A percentile compares a stretch with the other conserved stretches of the same genome.
Evolutionary conservation across 2,888 invertebrate species (phyloP).

Genomic region (Camptogramma bilineatum): DNA sequence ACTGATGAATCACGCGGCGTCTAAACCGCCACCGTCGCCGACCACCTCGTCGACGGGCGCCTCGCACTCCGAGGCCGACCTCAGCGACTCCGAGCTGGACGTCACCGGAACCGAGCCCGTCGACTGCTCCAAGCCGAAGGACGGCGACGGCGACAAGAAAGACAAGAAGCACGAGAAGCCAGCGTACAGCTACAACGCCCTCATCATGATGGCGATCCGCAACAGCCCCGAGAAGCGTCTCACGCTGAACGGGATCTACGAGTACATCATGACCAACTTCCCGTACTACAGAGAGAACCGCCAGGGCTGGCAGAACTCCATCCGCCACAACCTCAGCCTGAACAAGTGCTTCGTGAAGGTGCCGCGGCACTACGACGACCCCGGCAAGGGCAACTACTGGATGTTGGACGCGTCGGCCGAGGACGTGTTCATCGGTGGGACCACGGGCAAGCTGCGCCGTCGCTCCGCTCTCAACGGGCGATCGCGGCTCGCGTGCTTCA

Average conservation of each 20-base stretch:
- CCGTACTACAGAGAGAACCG: conserved; percentile 99
- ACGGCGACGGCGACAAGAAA: conserved; percentile 67
- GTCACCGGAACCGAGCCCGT: conserved; percentile 91
- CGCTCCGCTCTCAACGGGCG: conserved; percentile 95
- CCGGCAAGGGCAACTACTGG: conserved; percentile 99
- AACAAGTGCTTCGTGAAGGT: conserved; percentile 99
- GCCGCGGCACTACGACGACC: conserved; percentile 99
- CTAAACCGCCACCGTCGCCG: conserved; percentile 75
- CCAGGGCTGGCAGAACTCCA: conserved; percentile 99
- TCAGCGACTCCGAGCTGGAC: conserved; percentile 90
- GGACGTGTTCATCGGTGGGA: conserved; percentile 99
- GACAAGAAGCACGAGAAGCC: conserved; percentile 95
- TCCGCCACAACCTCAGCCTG: conserved; percentile 97
- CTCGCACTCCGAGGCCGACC: conserved; percentile 72
- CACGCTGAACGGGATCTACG: conserved; percentile 98
- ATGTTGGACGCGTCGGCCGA: conserved; percentile 99
- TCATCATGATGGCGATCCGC: conserved; percentile 99
- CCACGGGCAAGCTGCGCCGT: conserved; percentile 96
- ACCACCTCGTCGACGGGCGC: conserved; percentile 72
- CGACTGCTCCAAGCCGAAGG: conserved; percentile 87
- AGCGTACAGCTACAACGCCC: conserved; percentile 98
- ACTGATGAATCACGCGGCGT: conserved; percentile 85
- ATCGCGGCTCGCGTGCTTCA: conserved; percentile 95
- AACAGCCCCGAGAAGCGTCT: conserved; percentile 97
- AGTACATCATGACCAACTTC: conserved; percentile 99